Evolutionary conservation across 2,797 vertebrate genomes (phyloP).

Genomic region (Ctenochaetus hawaiiensis): DNA sequence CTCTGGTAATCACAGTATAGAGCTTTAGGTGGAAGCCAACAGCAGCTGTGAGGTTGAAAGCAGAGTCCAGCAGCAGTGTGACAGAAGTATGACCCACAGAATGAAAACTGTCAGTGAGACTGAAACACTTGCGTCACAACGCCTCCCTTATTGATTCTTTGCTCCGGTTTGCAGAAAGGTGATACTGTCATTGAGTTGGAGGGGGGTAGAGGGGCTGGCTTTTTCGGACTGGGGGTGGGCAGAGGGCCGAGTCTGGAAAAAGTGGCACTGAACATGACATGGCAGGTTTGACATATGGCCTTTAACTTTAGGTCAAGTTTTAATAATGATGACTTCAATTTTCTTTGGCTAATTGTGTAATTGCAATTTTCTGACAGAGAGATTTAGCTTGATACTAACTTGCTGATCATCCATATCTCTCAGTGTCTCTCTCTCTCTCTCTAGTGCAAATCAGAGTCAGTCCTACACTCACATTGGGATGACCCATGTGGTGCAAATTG

Average conservation of each 20-base stretch:
- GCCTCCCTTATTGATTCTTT: conserved; percentile 68
- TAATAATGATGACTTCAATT: conserved; percentile 4
- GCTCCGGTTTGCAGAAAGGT: conserved; percentile 67
- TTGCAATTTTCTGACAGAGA: conserved; percentile 8
- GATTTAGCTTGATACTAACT: conserved; percentile 30
- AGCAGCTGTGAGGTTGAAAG: conserved; percentile 37
- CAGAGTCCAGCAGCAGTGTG: conserved; percentile 21
- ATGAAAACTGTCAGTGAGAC: conserved; percentile 49
- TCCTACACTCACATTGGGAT: conserved; percentile 24
- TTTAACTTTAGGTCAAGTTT: conserved; percentile 4
- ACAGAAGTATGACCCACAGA: conserved; percentile 29
- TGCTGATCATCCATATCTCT: conserved; percentile 26
- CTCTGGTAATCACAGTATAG: conserved; percentile 52
- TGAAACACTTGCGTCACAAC: conserved; percentile 47
- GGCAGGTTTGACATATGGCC: conserved; percentile 15
- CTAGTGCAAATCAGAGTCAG: conserved; percentile 31
- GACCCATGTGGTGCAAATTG: conserved; percentile 18
- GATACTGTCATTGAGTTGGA: conserved; percentile 65
- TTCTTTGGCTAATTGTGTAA: conserved; percentile 16
- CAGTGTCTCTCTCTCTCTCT: conserved; percentile 10
- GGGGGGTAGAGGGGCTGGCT: conserved; percentile 16
- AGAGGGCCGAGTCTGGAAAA: conserved; percentile 12
- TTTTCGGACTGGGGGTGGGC: conserved; percentile 18
- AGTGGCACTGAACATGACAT: background rate
- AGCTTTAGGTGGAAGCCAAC: conserved; percentile 39